Base-by-base conservation (phyloP, 2,113 vertebrate species). In the Notothenia rossii region DNA sequence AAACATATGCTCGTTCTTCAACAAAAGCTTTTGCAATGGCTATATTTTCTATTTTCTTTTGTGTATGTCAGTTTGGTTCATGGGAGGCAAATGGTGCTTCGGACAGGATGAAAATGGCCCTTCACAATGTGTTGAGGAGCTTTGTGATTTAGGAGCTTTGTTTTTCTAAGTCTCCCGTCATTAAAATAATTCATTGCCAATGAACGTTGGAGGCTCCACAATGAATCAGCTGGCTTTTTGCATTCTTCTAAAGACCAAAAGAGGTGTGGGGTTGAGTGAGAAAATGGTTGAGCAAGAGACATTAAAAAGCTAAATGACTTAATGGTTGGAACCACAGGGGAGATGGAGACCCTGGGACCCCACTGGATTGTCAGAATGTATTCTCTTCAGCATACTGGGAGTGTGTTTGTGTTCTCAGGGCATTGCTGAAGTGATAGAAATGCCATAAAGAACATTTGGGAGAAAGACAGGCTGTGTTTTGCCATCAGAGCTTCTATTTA, bases 321-420 rank as follows among this genome's bases (percentile, higher is more conserved):
- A 92, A 95, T 94, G 92, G 90, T 91, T 3, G 90, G 72, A 95
- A 91, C 91, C 95, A 92, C 94, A 93, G 96, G 95, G 96, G 94
- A 95, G 93, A 95, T 93, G 79, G 90, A 72, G 79, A 82, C 49
- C 60, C 77, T 54, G 87, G 84, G 82, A 86, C 77, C 85, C 82
- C 70, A 77, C 89, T 75, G 92, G 95, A 96, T 95, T 94, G 94
- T 94, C 80, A 81, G 92, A 97, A 97, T 97, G 95, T 96, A 97
- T 97, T 97, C 95, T 96, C 93, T 80, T 77, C 75, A 94, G 91
- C 72, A 87, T 86, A 95, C 55, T 77, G 81, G 54, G 77, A 80
- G 45, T 72, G 74, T 79, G 81, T 80, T 81, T 86, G 53, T 70
- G 53, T 62, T 87, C 60, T 88, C 85, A 84, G 72, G 93, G 94